Evolutionary conservation across 2,888 invertebrate genomes (phyloP).

Genomic region (Mythimna impura): DNA sequence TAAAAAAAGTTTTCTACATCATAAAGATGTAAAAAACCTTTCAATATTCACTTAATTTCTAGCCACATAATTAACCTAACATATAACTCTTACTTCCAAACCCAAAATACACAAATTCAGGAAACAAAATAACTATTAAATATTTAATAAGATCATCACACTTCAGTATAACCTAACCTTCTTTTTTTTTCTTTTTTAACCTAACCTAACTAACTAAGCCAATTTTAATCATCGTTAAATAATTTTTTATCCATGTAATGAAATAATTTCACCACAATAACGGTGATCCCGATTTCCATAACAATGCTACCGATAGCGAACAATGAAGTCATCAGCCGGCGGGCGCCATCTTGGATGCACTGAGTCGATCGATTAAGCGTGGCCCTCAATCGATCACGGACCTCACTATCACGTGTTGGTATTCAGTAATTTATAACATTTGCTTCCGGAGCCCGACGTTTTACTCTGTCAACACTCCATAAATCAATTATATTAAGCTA

Average conservation of each 20-base stretch:
- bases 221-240: not conserved
- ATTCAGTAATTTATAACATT: constrained; percentile 86
- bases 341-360: constrained; percentile 78
- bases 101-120: too few relatives aligned
- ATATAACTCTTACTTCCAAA: too few relatives aligned
- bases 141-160: too few relatives aligned
- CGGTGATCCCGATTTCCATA: constrained; percentile 58
- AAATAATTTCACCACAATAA: constrained; percentile 25
- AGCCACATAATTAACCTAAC: too few relatives aligned
- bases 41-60: too few relatives aligned
- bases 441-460: constrained; percentile 81
- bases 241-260: not conserved
- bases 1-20: too few relatives aligned
- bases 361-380: constrained; percentile 75
- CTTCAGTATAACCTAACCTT: too few relatives aligned
- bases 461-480: constrained; percentile 86
- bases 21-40: too few relatives aligned
- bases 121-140: too few relatives aligned
- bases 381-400: constrained; percentile 78
- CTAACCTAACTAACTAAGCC: not conserved
- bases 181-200: too few relatives aligned
- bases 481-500: constrained; percentile 86
- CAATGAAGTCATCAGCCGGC: constrained; percentile 76
- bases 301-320: constrained; percentile 69
- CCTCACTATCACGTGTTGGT: constrained; percentile 76